Evolutionary conservation across 1,140 invertebrate species (phyloP), one percentile per base, ranked within the genome.

Genomic region (Glomeris maerens): DNA sequence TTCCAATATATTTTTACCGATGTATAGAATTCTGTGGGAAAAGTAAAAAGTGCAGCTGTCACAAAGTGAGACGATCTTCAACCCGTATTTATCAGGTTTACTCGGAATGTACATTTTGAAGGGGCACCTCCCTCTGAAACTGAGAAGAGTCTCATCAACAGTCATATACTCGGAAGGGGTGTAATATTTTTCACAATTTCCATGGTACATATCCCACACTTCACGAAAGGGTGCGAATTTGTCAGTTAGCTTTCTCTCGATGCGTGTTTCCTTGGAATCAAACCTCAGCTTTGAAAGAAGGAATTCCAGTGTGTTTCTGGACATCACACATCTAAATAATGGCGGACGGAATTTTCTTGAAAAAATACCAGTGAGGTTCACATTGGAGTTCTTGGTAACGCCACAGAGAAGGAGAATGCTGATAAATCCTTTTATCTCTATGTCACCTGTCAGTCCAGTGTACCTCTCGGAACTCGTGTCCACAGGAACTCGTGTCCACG

Each of bases 61-160:
- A 45, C 27, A 47, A 13, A 45, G 22, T 22, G 31, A 45, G 38
- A 52, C 40, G 2, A 52, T 5, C n/a, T 52, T 52, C 17, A 52
- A 21, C 3, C 51, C 51, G 52, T 52, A 52, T 26, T 50, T 50
- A 25, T 40, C 25, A 2, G 49, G 51, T 27, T 52, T 52, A 13
- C 17, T 10, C 31, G 44, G 5, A 49, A 31, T 7, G 46, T 52
- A 52, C 40, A 50, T 52, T 22, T 36, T 38, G 29, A 52, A 46
- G 25, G 51, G 47, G 29, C 51, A 52, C 39, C 51, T 53, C n/a
- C 50, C 51, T n/a, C 50, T 13, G 28, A 52, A 52, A 26, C n/a
- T 45, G 27, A 52, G 14, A 23, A 52, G 29, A 31, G 40, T 28
- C 41, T 51, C 44, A 27, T 51, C 49, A 49, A 51, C 25, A 26